Conservation (phyloP, 2,113 vertebrate species). For the Plecturocebus donacophilus region DNA sequence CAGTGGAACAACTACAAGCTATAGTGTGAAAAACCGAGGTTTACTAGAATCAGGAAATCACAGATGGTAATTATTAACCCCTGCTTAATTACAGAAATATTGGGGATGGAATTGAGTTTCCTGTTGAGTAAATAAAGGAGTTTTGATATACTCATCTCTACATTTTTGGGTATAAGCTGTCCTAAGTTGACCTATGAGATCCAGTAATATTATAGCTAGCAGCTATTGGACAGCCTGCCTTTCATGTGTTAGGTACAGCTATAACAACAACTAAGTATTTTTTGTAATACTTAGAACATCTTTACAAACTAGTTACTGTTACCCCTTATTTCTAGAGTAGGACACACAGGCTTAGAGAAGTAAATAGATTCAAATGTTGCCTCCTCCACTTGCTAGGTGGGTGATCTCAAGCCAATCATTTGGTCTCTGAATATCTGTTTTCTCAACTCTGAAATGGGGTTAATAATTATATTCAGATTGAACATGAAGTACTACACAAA, state of each 20-base stretch:
- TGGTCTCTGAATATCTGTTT: background rate
- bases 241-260: background rate
- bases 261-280: background rate
- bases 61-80: background rate
- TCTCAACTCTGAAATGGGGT: background rate
- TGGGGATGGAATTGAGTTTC: background rate
- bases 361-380: background rate
- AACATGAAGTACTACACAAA: background rate
- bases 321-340: background rate
- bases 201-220: background rate
- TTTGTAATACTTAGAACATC: background rate
- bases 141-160: background rate
- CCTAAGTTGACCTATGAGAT: background rate
- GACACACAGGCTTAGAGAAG: background rate
- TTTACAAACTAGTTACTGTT: background rate
- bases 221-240: background rate
- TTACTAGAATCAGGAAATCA: constrained; percentile 7
- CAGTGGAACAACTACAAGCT: background rate
- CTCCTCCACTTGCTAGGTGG: background rate
- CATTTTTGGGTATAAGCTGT: background rate
- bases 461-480: background rate
- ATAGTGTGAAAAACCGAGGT: background rate
- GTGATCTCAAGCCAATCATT: background rate
- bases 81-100: background rate
- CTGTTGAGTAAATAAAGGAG: background rate